Evolutionary conservation across 1,140 invertebrate species (phyloP), one percentile per base, ranked within the genome.

Genomic region (Tetramorium parvispinum): DNA sequence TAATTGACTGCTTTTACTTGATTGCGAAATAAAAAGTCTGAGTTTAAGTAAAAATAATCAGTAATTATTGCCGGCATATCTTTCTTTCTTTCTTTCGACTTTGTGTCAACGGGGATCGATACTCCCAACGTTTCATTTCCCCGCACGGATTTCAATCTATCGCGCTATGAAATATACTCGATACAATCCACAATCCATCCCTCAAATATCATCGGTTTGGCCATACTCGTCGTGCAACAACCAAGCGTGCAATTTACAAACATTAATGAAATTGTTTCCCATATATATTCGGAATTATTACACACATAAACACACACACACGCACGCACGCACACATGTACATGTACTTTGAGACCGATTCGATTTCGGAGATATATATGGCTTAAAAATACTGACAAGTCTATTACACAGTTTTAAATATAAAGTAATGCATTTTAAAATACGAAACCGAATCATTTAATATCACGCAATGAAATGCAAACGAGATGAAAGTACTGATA

Each of bases 241-340:
- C 24, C 76, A 65, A 65, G 11, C 76, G 43, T 46, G 57, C 76
- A 78, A 78, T 78, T 78, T 78, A 65, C 43, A 65, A 59, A 78
- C 43, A 46, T 65, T 78, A 78, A 78, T 78, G 59, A 78, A 78
- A 78, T 78, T 78, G 76, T 78, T 65, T 65, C 13, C 40, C 24
- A 32, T 37, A 37, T 65, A 24, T 49, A 32, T 37, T 10, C 66
- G 37, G 37, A 76, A 59, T 76, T 21, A 57, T 75, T 55, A 53
- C 11, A 59, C 21, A 24, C 21, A 27, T 21, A 68, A 2, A 7
- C 18, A 46, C 18, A 24, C 11, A 68, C 61, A 16, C 11, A 32
- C 57, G 1, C 61, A 16, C 11, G 18, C 57, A 1, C 2, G 7
- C 27, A 10, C 4, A 46, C 21, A 6, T 49, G 21, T 10, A 46